phyloP scores from a whole-genome alignment of 2,888 invertebrate genomes.

The Epinotia brunnichana region DNA sequence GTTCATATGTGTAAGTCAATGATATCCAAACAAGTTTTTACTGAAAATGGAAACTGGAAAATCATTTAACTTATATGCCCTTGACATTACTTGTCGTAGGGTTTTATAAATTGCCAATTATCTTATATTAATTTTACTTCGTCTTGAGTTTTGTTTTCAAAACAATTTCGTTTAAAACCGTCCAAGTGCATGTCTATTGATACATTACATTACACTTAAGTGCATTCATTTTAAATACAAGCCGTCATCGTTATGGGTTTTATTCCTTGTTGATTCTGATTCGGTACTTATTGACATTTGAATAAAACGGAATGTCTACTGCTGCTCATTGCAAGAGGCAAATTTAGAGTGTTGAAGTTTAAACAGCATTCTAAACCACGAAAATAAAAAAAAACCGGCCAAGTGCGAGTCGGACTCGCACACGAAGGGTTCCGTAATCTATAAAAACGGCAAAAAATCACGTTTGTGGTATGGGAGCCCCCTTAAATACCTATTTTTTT shows the following conservation, averaged over 20 bases:
- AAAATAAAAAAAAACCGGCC: too few relatives aligned
- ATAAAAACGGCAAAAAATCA: too few relatives aligned
- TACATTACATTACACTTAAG: background rate
- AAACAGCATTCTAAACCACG: too few relatives aligned
- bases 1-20: slow-evolving; percentile 58
- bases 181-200: background rate
- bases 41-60: slow-evolving; percentile 83
- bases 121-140: slow-evolving; percentile 42
- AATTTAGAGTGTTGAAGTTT: background rate
- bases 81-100: slow-evolving; percentile 71
- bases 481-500: too few relatives aligned
- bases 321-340: background rate
- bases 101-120: slow-evolving; percentile 50
- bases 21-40: slow-evolving; percentile 72
- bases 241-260: background rate
- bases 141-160: slow-evolving; percentile 44
- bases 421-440: too few relatives aligned
- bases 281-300: background rate
- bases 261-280: background rate
- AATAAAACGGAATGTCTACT: background rate
- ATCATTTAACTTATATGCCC: slow-evolving; percentile 67
- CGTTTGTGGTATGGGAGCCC: too few relatives aligned
- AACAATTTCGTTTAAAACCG: background rate
- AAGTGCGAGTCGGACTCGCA: too few relatives aligned
- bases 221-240: background rate